Percentiles rank a stretch among this genome's conserved stretches.
phyloP scores from a whole-genome alignment of 2,113 vertebrate species.

The Megaleporinus macrocephalus region DNA sequence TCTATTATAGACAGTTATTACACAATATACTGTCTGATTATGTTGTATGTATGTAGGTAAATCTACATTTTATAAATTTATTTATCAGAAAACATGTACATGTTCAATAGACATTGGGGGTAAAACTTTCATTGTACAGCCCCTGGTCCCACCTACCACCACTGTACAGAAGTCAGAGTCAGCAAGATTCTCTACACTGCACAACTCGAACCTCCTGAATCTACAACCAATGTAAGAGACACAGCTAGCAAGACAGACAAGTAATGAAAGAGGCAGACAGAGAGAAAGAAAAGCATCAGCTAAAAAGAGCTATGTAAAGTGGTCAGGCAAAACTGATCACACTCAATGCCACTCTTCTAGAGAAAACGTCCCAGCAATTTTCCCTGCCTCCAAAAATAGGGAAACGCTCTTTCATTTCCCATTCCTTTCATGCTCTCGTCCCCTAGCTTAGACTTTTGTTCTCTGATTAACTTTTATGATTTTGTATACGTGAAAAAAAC shows the following conservation, averaged over 20 bases:
- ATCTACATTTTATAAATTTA: no score
- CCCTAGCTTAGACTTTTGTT: slow-evolving; percentile 59
- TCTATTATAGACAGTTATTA: no score
- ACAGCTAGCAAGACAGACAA: background rate
- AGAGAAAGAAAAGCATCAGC: slow-evolving; percentile 14
- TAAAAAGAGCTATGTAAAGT: slow-evolving; percentile 35
- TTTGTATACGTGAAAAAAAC: no score
- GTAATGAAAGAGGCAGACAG: background rate
- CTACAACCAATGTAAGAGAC: slow-evolving; percentile 6
- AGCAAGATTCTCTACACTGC: no score
- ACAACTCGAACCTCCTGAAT: no score
- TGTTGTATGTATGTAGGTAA: no score
- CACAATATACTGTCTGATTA: no score
- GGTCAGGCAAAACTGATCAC: slow-evolving; percentile 27
- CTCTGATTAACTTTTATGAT: slow-evolving; percentile 54
- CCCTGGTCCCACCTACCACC: no score
- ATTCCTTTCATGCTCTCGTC: slow-evolving; percentile 66
- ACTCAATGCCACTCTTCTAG: slow-evolving; percentile 10
- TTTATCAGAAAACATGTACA: no score
- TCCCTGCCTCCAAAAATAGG: slow-evolving; percentile 50
- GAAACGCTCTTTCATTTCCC: slow-evolving; percentile 67
- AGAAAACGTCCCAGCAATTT: slow-evolving; percentile 44
- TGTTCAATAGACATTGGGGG: no score
- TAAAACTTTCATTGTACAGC: no score
- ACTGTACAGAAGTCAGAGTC: no score